These are phyloP conservation scores for Eulemur albifrons DNA, from an alignment of 2,797 vertebrate genomes.

Conservation along the genomic window DNA sequence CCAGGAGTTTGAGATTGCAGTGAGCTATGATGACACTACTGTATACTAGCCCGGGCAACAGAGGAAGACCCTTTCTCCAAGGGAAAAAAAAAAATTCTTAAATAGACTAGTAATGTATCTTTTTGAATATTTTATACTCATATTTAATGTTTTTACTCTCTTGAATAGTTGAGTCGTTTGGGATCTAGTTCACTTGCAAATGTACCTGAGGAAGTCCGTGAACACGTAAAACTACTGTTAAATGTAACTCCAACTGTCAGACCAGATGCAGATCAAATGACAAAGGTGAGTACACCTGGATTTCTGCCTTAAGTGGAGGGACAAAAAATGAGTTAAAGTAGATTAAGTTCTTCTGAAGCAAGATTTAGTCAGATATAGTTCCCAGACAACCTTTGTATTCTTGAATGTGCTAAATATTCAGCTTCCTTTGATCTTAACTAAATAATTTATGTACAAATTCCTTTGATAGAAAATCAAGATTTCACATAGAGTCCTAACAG, in stretches of 20 bases:
- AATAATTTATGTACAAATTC: neutral
- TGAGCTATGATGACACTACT: too few species aligned
- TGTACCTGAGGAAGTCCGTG: slow-evolving; percentile 94
- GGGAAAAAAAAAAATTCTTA: neutral
- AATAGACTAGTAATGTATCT: neutral
- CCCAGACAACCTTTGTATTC: neutral
- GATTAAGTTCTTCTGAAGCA: neutral
- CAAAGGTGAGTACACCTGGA: slow-evolving; percentile 89
- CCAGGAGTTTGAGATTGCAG: too few species aligned
- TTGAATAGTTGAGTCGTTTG: slow-evolving; percentile 92
- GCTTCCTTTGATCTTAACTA: neutral
- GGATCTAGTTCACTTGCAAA: slow-evolving; percentile 89
- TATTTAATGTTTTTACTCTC: slow-evolving; percentile 61
- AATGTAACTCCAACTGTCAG: slow-evolving; percentile 95
- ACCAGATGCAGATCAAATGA: slow-evolving; percentile 98
- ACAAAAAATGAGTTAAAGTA: neutral
- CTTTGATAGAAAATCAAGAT: slow-evolving; percentile 40
- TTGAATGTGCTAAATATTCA: slow-evolving; percentile 14
- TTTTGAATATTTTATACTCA: slow-evolving; percentile 62
- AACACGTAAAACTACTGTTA: slow-evolving; percentile 96
- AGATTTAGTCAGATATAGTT: neutral
- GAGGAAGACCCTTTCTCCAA: too few species aligned
- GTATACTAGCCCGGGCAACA: too few species aligned
- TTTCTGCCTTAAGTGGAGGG: neutral
- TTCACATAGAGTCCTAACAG: neutral